phyloP scores from a whole-genome alignment of 2,888 invertebrate species.

The Brachyopa scutellaris region DNA sequence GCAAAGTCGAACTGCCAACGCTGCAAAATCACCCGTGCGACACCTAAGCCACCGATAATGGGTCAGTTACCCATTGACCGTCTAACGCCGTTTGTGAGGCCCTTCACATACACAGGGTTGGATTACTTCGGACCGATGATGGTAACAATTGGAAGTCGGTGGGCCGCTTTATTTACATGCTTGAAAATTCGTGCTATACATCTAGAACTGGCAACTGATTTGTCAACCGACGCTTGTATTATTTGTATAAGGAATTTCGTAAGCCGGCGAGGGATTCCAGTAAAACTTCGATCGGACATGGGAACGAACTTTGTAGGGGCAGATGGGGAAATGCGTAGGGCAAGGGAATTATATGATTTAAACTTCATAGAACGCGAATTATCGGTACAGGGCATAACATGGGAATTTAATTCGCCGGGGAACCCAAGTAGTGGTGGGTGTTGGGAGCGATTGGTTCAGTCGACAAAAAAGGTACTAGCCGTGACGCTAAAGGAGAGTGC shows the following conservation, averaged over 20 bases:
- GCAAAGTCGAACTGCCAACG: constrained; percentile 1
- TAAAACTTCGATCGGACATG: constrained; percentile 53
- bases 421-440: neutral
- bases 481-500: neutral
- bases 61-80: constrained; percentile 56
- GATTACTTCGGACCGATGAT: constrained; percentile 35
- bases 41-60: constrained; percentile 61
- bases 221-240: constrained; percentile 35
- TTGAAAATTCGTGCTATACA: constrained; percentile 43
- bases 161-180: constrained; percentile 44
- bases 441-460: neutral
- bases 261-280: constrained; percentile 51
- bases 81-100: constrained; percentile 49
- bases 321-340: too few relatives aligned
- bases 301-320: constrained; percentile 63
- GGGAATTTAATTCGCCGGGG: neutral
- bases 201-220: constrained; percentile 50
- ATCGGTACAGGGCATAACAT: neutral
- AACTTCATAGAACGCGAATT: neutral
- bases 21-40: constrained; percentile 42
- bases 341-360: too few relatives aligned
- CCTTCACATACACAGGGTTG: constrained; percentile 66
- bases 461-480: neutral
- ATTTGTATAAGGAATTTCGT: constrained; percentile 46
- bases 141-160: constrained; percentile 46